Evolutionary conservation across 1,140 invertebrate genomes (phyloP), one percentile per base, ranked within the genome.

Genomic region (Hermatobates lingyangjiaoensis): DNA sequence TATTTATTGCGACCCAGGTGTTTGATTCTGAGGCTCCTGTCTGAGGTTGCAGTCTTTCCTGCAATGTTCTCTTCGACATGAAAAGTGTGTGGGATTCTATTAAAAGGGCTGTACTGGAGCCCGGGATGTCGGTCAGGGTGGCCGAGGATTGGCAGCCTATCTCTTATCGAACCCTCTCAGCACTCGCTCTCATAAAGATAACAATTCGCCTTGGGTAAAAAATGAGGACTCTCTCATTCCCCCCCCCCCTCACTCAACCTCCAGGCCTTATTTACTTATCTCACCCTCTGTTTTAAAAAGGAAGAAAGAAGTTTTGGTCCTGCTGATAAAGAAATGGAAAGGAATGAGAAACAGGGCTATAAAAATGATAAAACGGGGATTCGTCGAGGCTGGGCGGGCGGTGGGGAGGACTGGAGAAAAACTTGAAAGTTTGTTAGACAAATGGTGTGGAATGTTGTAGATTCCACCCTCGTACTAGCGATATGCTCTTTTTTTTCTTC

Each of bases 311-410:
- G 18, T 47, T 53, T 53, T 24, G 12, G 27, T 28, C 28, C 23
- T 15, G 25, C 52, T 49, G 49, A 51, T 51, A 54, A 54, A 54
- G 48, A 54, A 46, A 51, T 45, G 53, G 49, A 50, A 42, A 51
- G 38, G 48, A 51, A 54, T 45, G 49, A 51, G 49, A 54, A 54
- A 45, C 23, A 27, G 48, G 53, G 49, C 50, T 44, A 54, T 54
- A 54, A 54, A 54, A 54, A 54, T 54, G 53, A 54, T 54, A 54
- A 54, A 54, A 54, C 24, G 38, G 34, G 48, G 48, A 27, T 15
- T 7, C n/a, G 21, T n/a, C 3, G 12, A 15, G 25, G 28, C 7
- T 10, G 3, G 47, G 27, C 20, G 23, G 12, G 20, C 26, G 5
- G 20, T 27, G 14, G 27, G 50, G 40, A 30, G 42, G 25, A 18